Percentiles rank a stretch among this genome's conserved stretches.
phyloP scores from a whole-genome alignment of 2,797 vertebrate species.

The Crocodylus rhombifer region DNA sequence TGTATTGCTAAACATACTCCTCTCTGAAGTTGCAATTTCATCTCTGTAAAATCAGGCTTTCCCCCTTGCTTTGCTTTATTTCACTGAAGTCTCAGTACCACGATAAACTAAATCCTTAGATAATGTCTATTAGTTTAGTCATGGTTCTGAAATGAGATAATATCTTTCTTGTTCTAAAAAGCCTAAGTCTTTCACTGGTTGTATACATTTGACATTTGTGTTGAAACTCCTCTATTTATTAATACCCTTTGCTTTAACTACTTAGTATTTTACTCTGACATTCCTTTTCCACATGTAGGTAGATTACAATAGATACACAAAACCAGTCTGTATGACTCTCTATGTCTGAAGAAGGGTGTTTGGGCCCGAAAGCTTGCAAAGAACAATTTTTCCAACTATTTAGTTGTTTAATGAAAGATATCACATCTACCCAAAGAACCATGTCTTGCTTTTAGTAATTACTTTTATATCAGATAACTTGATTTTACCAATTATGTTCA shows the following conservation, averaged over 20 bases:
- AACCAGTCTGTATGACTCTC: not conserved
- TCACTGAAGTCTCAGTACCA: not conserved
- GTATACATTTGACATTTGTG: not conserved
- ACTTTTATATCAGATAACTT: not conserved
- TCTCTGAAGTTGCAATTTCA: not conserved
- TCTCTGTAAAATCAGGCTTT: not conserved
- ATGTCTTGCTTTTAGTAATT: too few species aligned
- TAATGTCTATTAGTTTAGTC: conserved; percentile 9
- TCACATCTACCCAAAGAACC: too few species aligned
- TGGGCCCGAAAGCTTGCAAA: too few species aligned
- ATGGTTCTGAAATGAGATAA: not conserved
- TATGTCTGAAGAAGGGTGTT: too few species aligned
- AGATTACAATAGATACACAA: accelerated
- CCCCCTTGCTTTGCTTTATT: not conserved
- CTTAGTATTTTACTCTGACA: not conserved
- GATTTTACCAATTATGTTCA: not conserved
- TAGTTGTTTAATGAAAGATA: too few species aligned
- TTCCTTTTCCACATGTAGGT: not conserved
- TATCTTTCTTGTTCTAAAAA: not conserved
- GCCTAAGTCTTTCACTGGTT: not conserved
- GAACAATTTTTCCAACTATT: too few species aligned
- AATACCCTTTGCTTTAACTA: not conserved
- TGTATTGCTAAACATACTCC: not conserved
- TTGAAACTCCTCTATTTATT: not conserved
- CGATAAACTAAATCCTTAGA: not conserved